phyloP scores from a whole-genome alignment of 2,113 vertebrate genomes.

The Oceanodroma tethys region DNA sequence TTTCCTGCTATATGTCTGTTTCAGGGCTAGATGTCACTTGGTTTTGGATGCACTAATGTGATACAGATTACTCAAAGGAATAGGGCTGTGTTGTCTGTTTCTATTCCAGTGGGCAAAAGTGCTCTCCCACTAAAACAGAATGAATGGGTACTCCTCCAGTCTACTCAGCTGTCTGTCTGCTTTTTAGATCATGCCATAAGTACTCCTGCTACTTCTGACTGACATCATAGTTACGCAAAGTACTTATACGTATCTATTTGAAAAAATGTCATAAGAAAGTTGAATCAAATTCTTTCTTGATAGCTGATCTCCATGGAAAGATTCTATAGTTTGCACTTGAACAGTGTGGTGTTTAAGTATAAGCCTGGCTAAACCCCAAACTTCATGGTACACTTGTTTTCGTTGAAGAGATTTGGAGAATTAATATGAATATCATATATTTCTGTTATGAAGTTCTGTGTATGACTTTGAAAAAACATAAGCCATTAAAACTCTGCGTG shows the following conservation, averaged over 20 bases:
- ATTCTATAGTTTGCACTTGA: neutral
- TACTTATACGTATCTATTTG: neutral
- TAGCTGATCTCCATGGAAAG: neutral
- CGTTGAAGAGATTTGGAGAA: neutral
- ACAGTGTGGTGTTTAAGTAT: neutral
- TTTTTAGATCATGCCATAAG: neutral
- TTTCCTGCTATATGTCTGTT: neutral
- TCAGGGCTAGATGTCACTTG: neutral
- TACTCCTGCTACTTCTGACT: neutral
- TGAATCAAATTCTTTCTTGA: neutral
- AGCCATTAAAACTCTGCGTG: neutral
- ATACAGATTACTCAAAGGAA: neutral
- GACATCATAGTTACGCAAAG: neutral
- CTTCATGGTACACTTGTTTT: neutral
- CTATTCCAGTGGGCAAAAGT: neutral
- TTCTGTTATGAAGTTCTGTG: neutral
- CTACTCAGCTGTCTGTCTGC: neutral
- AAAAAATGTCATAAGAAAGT: neutral
- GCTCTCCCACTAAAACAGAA: neutral
- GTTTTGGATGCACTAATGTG: neutral
- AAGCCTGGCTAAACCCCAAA: neutral
- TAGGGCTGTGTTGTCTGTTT: neutral
- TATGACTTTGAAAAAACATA: neutral
- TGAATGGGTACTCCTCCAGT: neutral
- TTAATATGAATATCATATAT: neutral